phyloP scores from a whole-genome alignment of 2,797 vertebrate genomes.

The Sebastes elongatus region DNA sequence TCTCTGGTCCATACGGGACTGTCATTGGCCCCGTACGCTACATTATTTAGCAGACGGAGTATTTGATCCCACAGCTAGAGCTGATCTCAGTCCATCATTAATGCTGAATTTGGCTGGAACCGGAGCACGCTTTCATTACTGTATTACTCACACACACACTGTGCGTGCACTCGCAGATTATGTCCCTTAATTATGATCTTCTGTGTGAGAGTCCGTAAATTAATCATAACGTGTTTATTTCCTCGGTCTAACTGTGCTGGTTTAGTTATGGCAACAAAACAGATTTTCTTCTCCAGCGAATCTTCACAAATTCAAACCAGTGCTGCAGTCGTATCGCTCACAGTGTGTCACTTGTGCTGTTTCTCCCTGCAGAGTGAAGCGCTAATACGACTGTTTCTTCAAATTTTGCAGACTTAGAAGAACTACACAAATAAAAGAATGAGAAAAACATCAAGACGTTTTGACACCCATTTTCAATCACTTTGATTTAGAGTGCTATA shows the following conservation, averaged over 20 bases:
- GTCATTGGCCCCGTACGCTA: constrained; percentile 60
- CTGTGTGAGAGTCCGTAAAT: constrained; percentile 54
- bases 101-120: constrained; percentile 66
- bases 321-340: not conserved
- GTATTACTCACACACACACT: constrained; percentile 33
- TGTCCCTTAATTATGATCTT: constrained; percentile 54
- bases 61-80: constrained; percentile 77
- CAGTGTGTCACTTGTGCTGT: not conserved
- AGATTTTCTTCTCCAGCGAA: constrained; percentile 35
- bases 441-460: not conserved
- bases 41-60: constrained; percentile 80
- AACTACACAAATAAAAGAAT: not conserved
- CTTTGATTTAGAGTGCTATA: not conserved
- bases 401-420: not conserved
- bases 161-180: constrained; percentile 16
- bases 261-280: constrained; percentile 51
- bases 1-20: constrained; percentile 70
- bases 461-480: not conserved
- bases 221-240: constrained; percentile 67
- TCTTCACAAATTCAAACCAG: constrained; percentile 23
- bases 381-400: not conserved
- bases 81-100: constrained; percentile 76
- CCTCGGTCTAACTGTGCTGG: constrained; percentile 56
- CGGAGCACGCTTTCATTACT: constrained; percentile 47
- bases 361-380: not conserved